Conservation (phyloP, 2,888 invertebrate species). For the Formica aserva region DNA sequence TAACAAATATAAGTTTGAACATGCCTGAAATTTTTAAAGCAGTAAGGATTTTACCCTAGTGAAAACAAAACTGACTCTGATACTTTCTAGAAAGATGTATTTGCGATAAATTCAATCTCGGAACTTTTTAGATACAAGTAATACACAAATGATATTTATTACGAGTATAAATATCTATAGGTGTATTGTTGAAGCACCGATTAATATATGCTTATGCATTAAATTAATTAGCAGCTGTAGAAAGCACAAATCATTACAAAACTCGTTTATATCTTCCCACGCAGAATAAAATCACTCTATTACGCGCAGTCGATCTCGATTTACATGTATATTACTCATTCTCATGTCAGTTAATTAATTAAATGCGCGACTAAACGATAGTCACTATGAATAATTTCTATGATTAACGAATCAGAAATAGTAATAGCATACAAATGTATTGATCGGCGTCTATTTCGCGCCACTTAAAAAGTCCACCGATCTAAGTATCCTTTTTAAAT, state of each 20-base stretch:
- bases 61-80: neutral
- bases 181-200: neutral
- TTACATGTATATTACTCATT: neutral
- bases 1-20: neutral
- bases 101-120: neutral
- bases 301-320: neutral
- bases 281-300: neutral
- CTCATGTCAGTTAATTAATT: constrained; percentile 21
- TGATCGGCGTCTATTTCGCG: constrained; percentile 74
- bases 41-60: neutral
- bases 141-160: neutral
- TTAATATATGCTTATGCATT: neutral
- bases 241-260: neutral
- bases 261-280: constrained; percentile 1
- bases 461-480: constrained; percentile 74
- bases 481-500: constrained; percentile 73
- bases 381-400: constrained; percentile 65
- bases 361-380: constrained; percentile 1
- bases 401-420: constrained; percentile 67
- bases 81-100: neutral
- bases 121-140: neutral
- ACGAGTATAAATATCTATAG: neutral
- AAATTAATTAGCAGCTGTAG: constrained; percentile 6
- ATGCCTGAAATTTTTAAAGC: too few relatives aligned
- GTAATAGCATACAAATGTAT: constrained; percentile 70